Percentiles rank a stretch among this genome's conserved stretches.
Evolutionary conservation across 2,888 invertebrate species (phyloP).

Genomic region (Acronicta aceris): DNA sequence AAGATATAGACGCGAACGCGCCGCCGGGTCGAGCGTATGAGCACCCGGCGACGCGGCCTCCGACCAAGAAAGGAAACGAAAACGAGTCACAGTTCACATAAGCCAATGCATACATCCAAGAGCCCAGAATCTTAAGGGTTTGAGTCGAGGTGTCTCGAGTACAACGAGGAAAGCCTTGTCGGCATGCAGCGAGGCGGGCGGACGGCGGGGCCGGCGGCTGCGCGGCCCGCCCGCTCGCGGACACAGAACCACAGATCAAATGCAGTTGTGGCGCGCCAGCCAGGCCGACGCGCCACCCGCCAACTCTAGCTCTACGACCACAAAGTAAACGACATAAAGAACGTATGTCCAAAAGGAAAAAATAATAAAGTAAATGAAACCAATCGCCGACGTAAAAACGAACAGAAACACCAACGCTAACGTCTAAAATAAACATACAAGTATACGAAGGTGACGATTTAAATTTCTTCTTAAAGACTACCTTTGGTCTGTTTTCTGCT

Average conservation of each 20-base stretch:
- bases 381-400: conserved; percentile 85
- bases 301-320: conserved; percentile 87
- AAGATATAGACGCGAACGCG: conserved; percentile 86
- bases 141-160: conserved; percentile 87
- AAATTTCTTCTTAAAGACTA: conserved; percentile 90
- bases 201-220: conserved; percentile 66
- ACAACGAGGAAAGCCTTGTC: conserved; percentile 87
- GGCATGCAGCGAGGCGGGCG: conserved; percentile 86
- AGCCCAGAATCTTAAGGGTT: conserved; percentile 90
- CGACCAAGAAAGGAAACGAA: conserved; percentile 89
- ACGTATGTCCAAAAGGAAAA: conserved; percentile 70
- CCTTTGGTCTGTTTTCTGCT: conserved; percentile 94
- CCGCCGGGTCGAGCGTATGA: conserved; percentile 74
- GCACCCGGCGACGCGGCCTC: conserved; percentile 78
- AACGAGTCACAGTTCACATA: conserved; percentile 89
- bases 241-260: conserved; percentile 89
- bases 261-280: conserved; percentile 85
- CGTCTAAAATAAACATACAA: conserved; percentile 89
- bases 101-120: conserved; percentile 90
- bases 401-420: conserved; percentile 88
- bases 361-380: conserved; percentile 78
- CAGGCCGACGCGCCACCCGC: conserved; percentile 82
- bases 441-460: conserved; percentile 89
- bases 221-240: conserved; percentile 77
- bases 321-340: conserved; percentile 85